Conservation (phyloP, 2,113 vertebrate genomes). For the Mesocricetus auratus region DNA sequence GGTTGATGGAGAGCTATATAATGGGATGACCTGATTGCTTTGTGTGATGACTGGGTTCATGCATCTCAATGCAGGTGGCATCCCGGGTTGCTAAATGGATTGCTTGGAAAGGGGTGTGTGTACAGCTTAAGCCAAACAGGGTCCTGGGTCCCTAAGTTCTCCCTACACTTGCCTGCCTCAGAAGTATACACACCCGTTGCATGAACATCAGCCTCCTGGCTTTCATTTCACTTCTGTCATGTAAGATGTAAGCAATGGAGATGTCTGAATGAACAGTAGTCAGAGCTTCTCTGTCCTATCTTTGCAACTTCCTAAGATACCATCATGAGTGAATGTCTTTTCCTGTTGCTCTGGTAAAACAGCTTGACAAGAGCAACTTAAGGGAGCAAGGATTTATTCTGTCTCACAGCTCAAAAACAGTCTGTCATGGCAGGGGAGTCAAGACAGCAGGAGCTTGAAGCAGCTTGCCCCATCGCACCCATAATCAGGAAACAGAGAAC, state of each 20-base stretch:
- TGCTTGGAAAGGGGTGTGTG: background rate
- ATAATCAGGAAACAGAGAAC: background rate
- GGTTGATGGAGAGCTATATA: background rate
- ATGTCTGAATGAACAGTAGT: background rate
- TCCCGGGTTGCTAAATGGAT: background rate
- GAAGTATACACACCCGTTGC: rapidly evolving
- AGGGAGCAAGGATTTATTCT: background rate
- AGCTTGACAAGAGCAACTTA: background rate
- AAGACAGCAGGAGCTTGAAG: background rate
- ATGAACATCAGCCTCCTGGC: background rate
- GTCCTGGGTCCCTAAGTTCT: background rate
- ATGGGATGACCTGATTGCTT: background rate
- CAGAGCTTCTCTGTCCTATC: background rate
- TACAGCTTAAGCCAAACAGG: background rate
- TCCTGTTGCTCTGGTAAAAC: background rate
- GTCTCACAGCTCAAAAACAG: background rate
- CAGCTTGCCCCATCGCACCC: background rate
- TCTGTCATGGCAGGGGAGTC: background rate
- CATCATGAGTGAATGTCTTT: background rate
- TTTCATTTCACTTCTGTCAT: background rate
- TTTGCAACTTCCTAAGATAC: background rate
- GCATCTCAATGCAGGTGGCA: too few relatives aligned
- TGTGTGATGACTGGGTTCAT: background rate
- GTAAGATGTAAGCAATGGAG: background rate
- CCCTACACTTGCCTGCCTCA: background rate